phyloP scores from a whole-genome alignment of 2,888 invertebrate genomes.

The Anodontia alba region DNA sequence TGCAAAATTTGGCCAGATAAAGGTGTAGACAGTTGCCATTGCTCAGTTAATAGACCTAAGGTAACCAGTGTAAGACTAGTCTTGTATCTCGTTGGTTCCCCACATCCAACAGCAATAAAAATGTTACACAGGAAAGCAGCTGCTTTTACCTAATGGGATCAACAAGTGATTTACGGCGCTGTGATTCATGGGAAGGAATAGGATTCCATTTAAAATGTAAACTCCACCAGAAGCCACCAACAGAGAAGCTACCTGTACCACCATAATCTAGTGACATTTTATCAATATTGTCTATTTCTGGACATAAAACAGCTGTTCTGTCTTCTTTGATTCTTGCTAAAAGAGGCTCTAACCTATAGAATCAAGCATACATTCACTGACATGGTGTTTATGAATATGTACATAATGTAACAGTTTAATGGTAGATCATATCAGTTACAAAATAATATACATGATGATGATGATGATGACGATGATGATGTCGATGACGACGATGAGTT shows the following conservation, averaged over 20 bases:
- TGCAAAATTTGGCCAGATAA: too few relatives aligned
- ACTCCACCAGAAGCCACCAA: conserved; percentile 86
- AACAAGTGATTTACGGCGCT: conserved; percentile 70
- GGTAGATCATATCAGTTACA: too few relatives aligned
- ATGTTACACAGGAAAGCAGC: too few relatives aligned
- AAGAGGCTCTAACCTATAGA: conserved; percentile 91
- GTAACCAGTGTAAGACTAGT: too few relatives aligned
- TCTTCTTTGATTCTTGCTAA: conserved; percentile 93
- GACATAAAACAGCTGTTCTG: conserved; percentile 93
- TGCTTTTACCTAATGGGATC: conserved; percentile 78
- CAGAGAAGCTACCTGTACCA: conserved; percentile 78
- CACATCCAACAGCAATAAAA: too few relatives aligned
- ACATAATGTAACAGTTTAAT: neutral
- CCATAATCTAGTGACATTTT: conserved; percentile 88
- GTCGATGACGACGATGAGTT: too few relatives aligned
- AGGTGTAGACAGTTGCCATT: too few relatives aligned
- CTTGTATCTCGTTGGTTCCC: too few relatives aligned
- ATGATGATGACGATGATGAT: too few relatives aligned
- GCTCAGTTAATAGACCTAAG: too few relatives aligned
- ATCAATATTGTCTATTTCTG: conserved; percentile 97
- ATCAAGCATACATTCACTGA: neutral
- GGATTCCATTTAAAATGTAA: conserved; percentile 95
- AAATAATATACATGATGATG: too few relatives aligned
- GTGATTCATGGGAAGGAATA: conserved; percentile 78
- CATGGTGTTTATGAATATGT: conserved; percentile 1